phyloP scores from a whole-genome alignment of 2,113 vertebrate species.

The Malurus elegans region DNA sequence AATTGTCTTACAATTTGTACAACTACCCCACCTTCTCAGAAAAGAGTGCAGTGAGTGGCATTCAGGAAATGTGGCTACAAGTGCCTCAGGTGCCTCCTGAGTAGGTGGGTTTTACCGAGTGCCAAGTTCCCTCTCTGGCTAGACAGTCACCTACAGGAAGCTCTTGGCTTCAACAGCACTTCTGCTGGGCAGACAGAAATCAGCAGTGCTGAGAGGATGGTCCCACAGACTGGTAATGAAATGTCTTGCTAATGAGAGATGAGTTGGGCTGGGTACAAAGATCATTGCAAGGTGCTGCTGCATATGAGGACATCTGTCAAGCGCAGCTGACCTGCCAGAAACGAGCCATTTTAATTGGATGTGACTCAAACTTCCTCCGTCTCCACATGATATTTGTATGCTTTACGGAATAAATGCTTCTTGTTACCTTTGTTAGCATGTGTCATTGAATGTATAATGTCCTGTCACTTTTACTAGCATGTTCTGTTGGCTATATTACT shows the following conservation, averaged over 20 bases:
- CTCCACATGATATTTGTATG: constrained; percentile 33
- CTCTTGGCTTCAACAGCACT: constrained; percentile 16
- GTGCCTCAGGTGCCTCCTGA: neutral
- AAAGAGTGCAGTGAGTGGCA: neutral
- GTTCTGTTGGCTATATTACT: constrained; percentile 36
- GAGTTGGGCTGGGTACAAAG: constrained; percentile 54
- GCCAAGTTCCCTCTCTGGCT: constrained; percentile 33
- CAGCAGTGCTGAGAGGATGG: constrained; percentile 24
- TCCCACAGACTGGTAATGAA: constrained; percentile 56
- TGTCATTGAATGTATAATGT: constrained; percentile 58
- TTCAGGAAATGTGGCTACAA: neutral
- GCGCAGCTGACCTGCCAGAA: constrained; percentile 44
- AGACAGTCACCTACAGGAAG: constrained; percentile 41
- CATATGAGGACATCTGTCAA: constrained; percentile 61
- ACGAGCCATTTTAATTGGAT: constrained; percentile 40
- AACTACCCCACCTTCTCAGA: neutral
- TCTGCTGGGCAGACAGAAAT: constrained; percentile 50
- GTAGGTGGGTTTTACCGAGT: neutral
- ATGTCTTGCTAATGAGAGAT: constrained; percentile 50
- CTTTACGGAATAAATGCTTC: constrained; percentile 38
- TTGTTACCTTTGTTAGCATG: constrained; percentile 41
- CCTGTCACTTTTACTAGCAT: constrained; percentile 44
- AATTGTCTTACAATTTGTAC: neutral
- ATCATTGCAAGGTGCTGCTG: constrained; percentile 54
- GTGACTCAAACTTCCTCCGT: constrained; percentile 31